Conservation (phyloP, 2,888 invertebrate genomes). For the Orthosia cruda region DNA sequence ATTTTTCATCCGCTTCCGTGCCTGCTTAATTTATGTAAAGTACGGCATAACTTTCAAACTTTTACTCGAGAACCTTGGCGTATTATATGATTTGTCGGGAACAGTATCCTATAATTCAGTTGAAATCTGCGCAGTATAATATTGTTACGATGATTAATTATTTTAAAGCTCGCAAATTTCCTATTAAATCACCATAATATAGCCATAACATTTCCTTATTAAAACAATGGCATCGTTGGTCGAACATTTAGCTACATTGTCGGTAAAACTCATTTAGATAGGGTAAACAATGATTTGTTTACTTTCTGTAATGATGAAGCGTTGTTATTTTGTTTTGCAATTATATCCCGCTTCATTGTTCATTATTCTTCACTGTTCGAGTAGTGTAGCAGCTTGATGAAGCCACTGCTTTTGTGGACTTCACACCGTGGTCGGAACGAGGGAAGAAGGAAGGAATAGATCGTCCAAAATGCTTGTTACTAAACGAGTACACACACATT, state of each 20-base stretch:
- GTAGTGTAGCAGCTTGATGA: not conserved
- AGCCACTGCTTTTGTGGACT: not conserved
- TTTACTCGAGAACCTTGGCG: constrained; percentile 27
- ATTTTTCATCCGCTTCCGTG: constrained; percentile 35
- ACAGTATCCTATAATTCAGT: not conserved
- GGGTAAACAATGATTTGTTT: constrained; percentile 54
- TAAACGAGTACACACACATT: too few relatives aligned
- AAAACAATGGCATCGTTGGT: constrained; percentile 31
- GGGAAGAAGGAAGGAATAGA: too few relatives aligned
- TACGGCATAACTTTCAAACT: constrained; percentile 22
- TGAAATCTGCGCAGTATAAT: constrained; percentile 6
- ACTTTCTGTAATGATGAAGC: constrained; percentile 47
- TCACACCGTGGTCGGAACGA: too few relatives aligned
- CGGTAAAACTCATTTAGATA: constrained; percentile 54
- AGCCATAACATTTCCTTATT: constrained; percentile 50
- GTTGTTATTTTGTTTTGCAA: constrained; percentile 18
- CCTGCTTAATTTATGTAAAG: constrained; percentile 4
- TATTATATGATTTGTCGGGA: constrained; percentile 11
- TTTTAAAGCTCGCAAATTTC: constrained; percentile 36
- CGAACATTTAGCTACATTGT: constrained; percentile 41
- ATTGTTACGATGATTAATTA: constrained; percentile 33
- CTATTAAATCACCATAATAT: constrained; percentile 31
- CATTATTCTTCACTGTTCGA: constrained; percentile 6
- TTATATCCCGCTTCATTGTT: constrained; percentile 11
- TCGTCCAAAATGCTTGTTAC: too few relatives aligned